phyloP scores from a whole-genome alignment of 2,888 invertebrate species.

The Eilema depressum region DNA sequence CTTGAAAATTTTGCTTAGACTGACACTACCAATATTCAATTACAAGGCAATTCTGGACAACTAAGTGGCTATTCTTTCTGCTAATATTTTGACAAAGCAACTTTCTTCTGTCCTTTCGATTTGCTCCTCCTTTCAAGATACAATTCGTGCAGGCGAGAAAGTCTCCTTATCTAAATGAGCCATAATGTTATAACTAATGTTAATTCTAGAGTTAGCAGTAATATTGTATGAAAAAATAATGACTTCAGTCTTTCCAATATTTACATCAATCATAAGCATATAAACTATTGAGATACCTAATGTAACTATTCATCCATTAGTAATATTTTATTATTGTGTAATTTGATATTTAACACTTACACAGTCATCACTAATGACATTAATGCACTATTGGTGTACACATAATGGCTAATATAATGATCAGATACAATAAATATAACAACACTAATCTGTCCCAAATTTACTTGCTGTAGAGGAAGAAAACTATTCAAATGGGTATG shows the following conservation, averaged over 20 bases:
- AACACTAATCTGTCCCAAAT: conserved; percentile 9
- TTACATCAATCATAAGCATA: conserved; percentile 1
- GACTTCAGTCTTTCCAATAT: background rate
- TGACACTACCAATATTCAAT: too few species aligned
- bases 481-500: background rate
- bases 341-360: background rate
- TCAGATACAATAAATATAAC: background rate
- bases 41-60: too few species aligned
- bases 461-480: conserved; percentile 2
- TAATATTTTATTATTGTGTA: background rate
- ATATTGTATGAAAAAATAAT: background rate
- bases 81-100: too few species aligned
- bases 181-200: background rate
- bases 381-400: conserved; percentile 3
- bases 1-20: too few species aligned
- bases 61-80: too few species aligned
- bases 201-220: background rate
- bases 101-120: too few species aligned
- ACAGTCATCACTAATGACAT: background rate
- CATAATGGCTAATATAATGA: background rate
- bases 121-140: too few species aligned
- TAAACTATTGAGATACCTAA: background rate
- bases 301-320: background rate
- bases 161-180: too few species aligned
- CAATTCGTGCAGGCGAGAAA: too few species aligned